Percentiles rank a stretch among this genome's conserved stretches.
phyloP scores from a whole-genome alignment of 2,888 invertebrate genomes.

The Tanypteryx hageni region DNA sequence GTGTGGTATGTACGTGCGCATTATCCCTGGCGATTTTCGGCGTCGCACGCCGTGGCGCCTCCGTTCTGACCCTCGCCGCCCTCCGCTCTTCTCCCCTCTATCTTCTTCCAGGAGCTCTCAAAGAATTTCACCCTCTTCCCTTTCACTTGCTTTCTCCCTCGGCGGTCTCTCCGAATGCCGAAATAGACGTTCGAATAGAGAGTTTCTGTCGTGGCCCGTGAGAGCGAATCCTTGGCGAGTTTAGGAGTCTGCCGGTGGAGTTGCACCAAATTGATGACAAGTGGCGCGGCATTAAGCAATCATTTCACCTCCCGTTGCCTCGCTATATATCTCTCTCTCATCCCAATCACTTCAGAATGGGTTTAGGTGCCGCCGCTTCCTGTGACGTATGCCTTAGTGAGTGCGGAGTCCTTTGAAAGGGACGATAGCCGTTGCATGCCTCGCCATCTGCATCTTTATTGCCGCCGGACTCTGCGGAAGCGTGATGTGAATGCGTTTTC shows the following conservation, averaged over 20 bases:
- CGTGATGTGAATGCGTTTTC: neutral
- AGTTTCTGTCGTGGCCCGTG: neutral
- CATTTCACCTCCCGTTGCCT: constrained; percentile 29
- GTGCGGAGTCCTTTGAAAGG: neutral
- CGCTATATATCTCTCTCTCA: neutral
- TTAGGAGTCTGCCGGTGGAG: neutral
- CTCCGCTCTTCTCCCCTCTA: too few species aligned
- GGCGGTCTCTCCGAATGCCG: too few species aligned
- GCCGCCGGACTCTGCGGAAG: too few species aligned
- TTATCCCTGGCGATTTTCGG: too few species aligned
- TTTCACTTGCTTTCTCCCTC: too few species aligned
- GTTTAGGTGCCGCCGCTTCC: constrained; percentile 17
- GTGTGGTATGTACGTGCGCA: too few species aligned
- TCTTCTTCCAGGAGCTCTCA: too few species aligned
- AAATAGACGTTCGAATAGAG: too few species aligned
- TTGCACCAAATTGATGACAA: neutral
- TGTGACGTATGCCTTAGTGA: neutral
- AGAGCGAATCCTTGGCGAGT: neutral
- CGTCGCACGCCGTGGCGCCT: too few species aligned
- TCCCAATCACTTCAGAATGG: neutral
- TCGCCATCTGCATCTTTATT: constrained; percentile 29
- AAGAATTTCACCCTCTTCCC: too few species aligned
- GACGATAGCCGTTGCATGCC: neutral
- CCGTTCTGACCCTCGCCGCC: too few species aligned
- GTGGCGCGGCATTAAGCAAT: constrained; percentile 6